Conservation (phyloP, 2,797 vertebrate genomes). For the Hybognathus amarus region DNA sequence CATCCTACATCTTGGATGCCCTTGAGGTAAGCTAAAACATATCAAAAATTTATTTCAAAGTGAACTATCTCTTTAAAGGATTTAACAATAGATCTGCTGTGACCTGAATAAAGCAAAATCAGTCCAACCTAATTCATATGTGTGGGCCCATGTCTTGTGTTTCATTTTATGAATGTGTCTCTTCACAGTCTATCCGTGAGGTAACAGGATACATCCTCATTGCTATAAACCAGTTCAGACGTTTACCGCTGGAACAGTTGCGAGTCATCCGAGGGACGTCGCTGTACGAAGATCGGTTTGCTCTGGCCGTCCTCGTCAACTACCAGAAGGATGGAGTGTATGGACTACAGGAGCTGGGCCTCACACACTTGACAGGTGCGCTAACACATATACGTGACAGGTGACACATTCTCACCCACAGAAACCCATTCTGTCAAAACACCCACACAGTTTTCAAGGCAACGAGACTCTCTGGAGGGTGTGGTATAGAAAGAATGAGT, state of each 20-base stretch:
- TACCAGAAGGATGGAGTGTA: conserved; percentile 90
- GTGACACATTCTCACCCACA: conserved; percentile 28
- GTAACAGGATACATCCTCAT: conserved; percentile 95
- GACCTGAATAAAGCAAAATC: background rate
- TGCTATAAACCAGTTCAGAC: conserved; percentile 91
- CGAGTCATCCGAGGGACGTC: conserved; percentile 93
- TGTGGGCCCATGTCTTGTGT: conserved; percentile 3
- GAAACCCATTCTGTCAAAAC: background rate
- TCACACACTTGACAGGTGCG: conserved; percentile 93
- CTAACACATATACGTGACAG: conserved; percentile 8
- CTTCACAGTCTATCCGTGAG: conserved; percentile 90
- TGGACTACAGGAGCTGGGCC: conserved; percentile 91
- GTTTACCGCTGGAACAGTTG: conserved; percentile 90
- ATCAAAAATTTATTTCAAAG: too few species aligned
- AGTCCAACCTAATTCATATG: conserved; percentile 19
- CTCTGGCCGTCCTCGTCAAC: conserved; percentile 91
- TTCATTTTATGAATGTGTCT: background rate
- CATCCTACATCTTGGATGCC: too few species aligned
- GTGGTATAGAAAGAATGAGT: conserved; percentile 17
- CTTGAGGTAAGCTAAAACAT: too few species aligned
- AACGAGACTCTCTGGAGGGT: conserved; percentile 15
- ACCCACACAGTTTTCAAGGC: background rate
- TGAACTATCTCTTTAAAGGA: background rate
- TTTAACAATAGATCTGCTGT: background rate
- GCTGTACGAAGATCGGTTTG: conserved; percentile 87